These are phyloP conservation scores for Matsumyia berberina DNA, from an alignment of 2,888 invertebrate species.

Conservation along the genomic window DNA sequence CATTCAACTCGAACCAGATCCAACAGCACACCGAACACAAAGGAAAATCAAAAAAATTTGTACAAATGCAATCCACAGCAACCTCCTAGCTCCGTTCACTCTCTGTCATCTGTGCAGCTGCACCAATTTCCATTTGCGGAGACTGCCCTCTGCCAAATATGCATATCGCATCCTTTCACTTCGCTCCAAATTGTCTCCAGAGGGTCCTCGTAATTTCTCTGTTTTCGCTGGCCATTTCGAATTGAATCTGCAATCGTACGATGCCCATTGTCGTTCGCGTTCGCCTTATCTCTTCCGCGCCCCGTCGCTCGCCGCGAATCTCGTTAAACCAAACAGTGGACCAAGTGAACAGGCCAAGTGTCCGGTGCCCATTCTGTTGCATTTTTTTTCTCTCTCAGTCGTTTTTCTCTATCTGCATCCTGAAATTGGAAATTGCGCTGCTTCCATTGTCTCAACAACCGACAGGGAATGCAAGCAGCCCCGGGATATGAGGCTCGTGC, in stretches of 20 bases:
- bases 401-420: slow-evolving; percentile 48
- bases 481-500: slow-evolving; percentile 72
- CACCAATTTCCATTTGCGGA: slow-evolving; percentile 41
- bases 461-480: slow-evolving; percentile 66
- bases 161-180: slow-evolving; percentile 75
- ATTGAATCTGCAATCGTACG: slow-evolving; percentile 61
- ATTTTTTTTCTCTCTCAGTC: slow-evolving; percentile 8
- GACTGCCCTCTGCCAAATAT: slow-evolving; percentile 62
- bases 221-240: slow-evolving; percentile 50
- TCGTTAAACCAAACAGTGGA: slow-evolving; percentile 64
- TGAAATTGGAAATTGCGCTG: slow-evolving; percentile 73
- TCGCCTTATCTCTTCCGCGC: slow-evolving; percentile 45
- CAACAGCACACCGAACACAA: too few relatives aligned
- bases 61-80: not conserved
- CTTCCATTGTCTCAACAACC: slow-evolving; percentile 69
- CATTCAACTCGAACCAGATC: too few relatives aligned
- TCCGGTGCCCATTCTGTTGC: slow-evolving; percentile 43
- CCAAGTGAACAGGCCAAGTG: slow-evolving; percentile 45
- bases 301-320: slow-evolving; percentile 28
- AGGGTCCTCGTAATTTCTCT: slow-evolving; percentile 70
- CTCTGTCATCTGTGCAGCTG: slow-evolving; percentile 43
- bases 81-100: slow-evolving; percentile 42
- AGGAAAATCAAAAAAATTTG: too few relatives aligned
- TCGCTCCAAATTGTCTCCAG: slow-evolving; percentile 75
- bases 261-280: slow-evolving; percentile 70